Conservation (phyloP, 2,888 invertebrate genomes). For the Cephus spinipes region DNA sequence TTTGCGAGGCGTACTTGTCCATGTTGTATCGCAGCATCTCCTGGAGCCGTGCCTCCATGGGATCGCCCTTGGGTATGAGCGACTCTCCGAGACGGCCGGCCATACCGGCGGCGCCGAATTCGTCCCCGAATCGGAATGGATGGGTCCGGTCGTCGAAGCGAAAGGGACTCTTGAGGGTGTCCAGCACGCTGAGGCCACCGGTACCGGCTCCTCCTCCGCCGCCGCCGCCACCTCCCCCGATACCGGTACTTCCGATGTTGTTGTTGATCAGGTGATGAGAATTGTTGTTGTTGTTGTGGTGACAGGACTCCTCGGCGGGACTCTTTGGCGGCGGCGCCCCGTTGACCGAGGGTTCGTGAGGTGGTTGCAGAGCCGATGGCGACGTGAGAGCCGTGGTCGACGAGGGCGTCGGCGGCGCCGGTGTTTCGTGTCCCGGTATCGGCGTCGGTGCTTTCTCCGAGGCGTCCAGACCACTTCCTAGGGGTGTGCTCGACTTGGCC, state of each 20-base stretch:
- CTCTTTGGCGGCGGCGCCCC: conserved; percentile 69
- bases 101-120: conserved; percentile 85
- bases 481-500: conserved; percentile 59
- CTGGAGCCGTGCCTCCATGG: conserved; percentile 92
- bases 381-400: conserved; percentile 62
- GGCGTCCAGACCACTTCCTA: conserved; percentile 46
- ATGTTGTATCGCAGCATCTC: conserved; percentile 95
- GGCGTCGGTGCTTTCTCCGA: conserved; percentile 67
- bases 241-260: conserved; percentile 67
- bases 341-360: conserved; percentile 37
- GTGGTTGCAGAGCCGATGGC: conserved; percentile 48
- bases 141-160: conserved; percentile 85
- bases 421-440: conserved; percentile 67
- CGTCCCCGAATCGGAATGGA: conserved; percentile 86
- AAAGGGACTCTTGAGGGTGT: conserved; percentile 75
- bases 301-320: conserved; percentile 66
- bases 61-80: conserved; percentile 91
- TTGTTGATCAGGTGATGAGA: conserved; percentile 68
- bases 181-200: conserved; percentile 67
- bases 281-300: conserved; percentile 66
- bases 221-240: conserved; percentile 59
- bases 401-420: conserved; percentile 67
- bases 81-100: conserved; percentile 89
- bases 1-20: conserved; percentile 94
- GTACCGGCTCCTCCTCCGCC: conserved; percentile 50